These are phyloP conservation scores for Apodemus speciosus DNA, from an alignment of 2,113 vertebrate genomes.

Conservation along the genomic window DNA sequence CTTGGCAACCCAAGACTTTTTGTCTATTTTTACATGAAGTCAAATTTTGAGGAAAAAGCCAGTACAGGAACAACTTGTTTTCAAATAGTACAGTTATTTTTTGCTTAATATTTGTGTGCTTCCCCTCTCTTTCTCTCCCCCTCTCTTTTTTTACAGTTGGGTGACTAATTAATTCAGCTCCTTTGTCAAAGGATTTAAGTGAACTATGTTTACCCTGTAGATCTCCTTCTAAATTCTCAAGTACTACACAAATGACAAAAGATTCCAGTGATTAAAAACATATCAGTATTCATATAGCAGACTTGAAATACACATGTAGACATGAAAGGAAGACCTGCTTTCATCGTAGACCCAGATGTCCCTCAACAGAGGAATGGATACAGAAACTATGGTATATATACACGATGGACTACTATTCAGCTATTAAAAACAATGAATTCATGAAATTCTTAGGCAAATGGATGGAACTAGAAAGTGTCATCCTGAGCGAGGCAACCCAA, in stretches of 20 bases:
- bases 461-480: too few relatives aligned
- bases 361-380: too few relatives aligned
- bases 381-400: too few relatives aligned
- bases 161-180: background rate
- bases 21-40: conserved; percentile 48
- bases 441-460: too few relatives aligned
- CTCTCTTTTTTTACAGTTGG: background rate
- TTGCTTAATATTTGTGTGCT: background rate
- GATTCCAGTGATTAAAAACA: background rate
- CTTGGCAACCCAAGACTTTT: background rate
- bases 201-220: background rate
- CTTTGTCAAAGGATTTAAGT: background rate
- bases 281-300: background rate
- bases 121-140: fast-evolving
- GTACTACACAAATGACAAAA: background rate
- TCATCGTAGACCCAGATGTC: too few relatives aligned
- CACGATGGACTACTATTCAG: too few relatives aligned
- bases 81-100: background rate
- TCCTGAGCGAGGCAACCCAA: too few relatives aligned
- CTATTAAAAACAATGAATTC: too few relatives aligned
- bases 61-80: conserved; percentile 16
- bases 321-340: background rate
- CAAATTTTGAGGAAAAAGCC: conserved; percentile 42
- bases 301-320: background rate
- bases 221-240: background rate